Evolutionary conservation across 2,888 invertebrate genomes (phyloP).

Genomic region (Dolichopus griseipennis): DNA sequence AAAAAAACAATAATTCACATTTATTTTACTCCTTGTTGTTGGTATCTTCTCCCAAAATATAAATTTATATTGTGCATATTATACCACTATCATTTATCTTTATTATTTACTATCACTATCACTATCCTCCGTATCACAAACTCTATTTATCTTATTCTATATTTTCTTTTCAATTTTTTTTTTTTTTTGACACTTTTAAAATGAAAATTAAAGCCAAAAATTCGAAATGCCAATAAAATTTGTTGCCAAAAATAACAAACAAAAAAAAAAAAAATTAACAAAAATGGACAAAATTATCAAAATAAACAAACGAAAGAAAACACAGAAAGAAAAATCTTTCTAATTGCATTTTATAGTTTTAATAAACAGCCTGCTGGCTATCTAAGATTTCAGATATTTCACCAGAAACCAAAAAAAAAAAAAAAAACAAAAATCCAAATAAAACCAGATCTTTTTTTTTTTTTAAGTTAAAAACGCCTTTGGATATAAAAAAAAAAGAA

Average conservation of each 20-base stretch:
- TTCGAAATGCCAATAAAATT: background rate
- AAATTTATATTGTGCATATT: too few species aligned
- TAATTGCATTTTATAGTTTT: slow-evolving; percentile 3
- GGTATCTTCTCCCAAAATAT: too few species aligned
- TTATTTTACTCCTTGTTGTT: too few species aligned
- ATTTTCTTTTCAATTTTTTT: background rate
- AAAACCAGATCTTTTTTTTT: background rate
- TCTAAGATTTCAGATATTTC: background rate
- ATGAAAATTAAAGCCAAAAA: background rate
- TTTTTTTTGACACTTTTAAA: slow-evolving; percentile 1
- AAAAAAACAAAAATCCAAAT: background rate
- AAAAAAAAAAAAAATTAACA: too few species aligned
- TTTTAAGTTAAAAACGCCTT: background rate
- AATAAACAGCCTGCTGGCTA: background rate
- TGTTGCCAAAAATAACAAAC: background rate
- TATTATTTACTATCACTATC: too few species aligned
- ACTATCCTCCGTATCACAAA: too few species aligned
- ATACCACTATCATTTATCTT: too few species aligned
- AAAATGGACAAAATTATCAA: background rate
- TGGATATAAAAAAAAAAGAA: background rate
- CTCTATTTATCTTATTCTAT: too few species aligned
- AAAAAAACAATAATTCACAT: too few species aligned
- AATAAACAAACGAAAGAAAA: background rate
- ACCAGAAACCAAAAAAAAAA: background rate
- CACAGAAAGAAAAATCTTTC: background rate